Evolutionary conservation across 1,140 invertebrate genomes (phyloP).

Genomic region (Aporrectodea caliginosa): DNA sequence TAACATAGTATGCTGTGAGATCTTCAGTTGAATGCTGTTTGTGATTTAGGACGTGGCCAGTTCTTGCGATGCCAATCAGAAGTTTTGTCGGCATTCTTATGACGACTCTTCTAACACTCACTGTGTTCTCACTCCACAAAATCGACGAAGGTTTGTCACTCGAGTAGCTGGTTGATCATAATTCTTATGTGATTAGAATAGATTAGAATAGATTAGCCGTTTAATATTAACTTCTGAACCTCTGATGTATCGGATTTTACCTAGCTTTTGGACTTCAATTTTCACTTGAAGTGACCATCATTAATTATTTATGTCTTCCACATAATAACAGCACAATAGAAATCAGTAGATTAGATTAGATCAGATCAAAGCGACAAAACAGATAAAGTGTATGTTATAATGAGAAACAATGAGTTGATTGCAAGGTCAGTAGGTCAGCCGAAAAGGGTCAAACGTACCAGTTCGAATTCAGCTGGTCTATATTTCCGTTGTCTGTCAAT

Average conservation of each 20-base stretch:
- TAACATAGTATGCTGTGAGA: not conserved
- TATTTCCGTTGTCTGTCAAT: too few relatives aligned
- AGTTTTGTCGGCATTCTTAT: not conserved
- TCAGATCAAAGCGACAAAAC: not conserved
- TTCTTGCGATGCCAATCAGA: slow-evolving; percentile 3
- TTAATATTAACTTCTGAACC: not conserved
- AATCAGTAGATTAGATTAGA: not conserved
- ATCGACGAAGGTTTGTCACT: slow-evolving; percentile 67
- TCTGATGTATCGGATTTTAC: too few relatives aligned
- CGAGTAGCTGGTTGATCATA: not conserved
- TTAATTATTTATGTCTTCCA: not conserved
- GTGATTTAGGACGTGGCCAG: not conserved
- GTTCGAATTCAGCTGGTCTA: too few relatives aligned
- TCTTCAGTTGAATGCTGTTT: not conserved
- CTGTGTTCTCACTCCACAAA: slow-evolving; percentile 68
- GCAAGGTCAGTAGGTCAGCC: too few relatives aligned
- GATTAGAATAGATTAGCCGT: slow-evolving; percentile 13
- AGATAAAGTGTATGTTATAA: too few relatives aligned
- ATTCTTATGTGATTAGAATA: not conserved
- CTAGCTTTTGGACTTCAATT: not conserved
- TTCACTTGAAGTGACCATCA: not conserved
- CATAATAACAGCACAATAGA: not conserved
- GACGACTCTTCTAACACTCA: not conserved
- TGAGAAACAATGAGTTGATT: too few relatives aligned
- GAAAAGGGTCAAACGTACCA: too few relatives aligned